A percentile compares a stretch with the other conserved stretches of the same genome.
phyloP scores from a whole-genome alignment of 53 echinoderm and acorn worm genomes.

The Holothuria scabra region DNA sequence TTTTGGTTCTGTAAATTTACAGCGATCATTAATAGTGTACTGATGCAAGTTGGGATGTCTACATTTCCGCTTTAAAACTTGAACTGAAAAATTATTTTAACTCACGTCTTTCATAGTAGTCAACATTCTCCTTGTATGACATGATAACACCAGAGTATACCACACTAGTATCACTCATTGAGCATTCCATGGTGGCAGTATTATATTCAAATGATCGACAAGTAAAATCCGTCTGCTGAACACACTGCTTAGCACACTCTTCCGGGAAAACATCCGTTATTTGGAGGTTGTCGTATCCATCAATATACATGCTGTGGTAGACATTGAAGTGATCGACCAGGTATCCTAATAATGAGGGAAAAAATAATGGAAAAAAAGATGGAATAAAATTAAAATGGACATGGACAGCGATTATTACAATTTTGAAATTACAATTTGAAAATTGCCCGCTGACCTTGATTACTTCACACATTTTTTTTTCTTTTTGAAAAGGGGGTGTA shows the following conservation, averaged over 20 bases:
- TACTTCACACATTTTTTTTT: no score
- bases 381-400: no score
- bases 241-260: slow-evolving; percentile 70
- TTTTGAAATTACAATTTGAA: no score
- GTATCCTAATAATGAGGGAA: slow-evolving; percentile 48
- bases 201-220: slow-evolving; percentile 89
- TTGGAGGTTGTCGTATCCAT: slow-evolving; percentile 53
- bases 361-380: no score
- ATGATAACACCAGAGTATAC: slow-evolving; percentile 17
- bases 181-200: slow-evolving; percentile 59
- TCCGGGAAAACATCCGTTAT: slow-evolving; percentile 64
- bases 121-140: slow-evolving; percentile 33
- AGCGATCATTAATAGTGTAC: no score
- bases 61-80: no score
- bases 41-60: no score
- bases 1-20: no score
- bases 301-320: slow-evolving; percentile 56
- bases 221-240: slow-evolving; percentile 52
- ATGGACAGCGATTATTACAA: no score
- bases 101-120: slow-evolving; percentile 40
- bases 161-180: slow-evolving; percentile 58
- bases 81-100: background rate
- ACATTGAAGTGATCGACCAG: slow-evolving; percentile 67
- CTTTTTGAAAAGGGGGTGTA: no score
- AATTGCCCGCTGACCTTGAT: no score